These are phyloP conservation scores for Athalia rosae DNA, from an alignment of 2,888 invertebrate genomes.

Conservation along the genomic window DNA sequence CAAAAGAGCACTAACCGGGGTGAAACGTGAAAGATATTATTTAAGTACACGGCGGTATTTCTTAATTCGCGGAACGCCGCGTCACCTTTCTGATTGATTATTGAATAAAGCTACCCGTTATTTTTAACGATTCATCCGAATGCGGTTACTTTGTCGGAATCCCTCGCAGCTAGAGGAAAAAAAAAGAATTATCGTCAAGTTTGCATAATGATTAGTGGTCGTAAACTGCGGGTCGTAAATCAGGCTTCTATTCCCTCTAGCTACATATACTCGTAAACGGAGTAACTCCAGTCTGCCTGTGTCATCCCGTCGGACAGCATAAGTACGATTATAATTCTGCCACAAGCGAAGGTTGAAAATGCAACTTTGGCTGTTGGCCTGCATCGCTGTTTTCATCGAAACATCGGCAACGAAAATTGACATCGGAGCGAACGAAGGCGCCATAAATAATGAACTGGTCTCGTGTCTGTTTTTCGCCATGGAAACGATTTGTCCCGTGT, in stretches of 20 bases:
- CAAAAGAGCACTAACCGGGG: too few relatives aligned
- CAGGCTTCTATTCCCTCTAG: neutral
- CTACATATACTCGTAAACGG: neutral
- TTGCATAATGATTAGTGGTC: neutral
- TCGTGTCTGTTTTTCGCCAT: slow-evolving; percentile 9
- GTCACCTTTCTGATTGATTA: too few relatives aligned
- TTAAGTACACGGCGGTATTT: too few relatives aligned
- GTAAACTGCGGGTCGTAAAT: slow-evolving; percentile 2
- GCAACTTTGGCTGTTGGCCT: neutral
- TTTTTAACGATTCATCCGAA: too few relatives aligned
- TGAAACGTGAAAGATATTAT: too few relatives aligned
- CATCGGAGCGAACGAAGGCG: neutral
- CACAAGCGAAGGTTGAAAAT: neutral
- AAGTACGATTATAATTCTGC: neutral
- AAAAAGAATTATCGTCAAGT: neutral
- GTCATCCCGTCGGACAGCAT: neutral
- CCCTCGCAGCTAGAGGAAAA: too few relatives aligned
- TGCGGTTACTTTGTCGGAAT: too few relatives aligned
- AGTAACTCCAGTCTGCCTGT: neutral
- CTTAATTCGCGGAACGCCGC: too few relatives aligned
- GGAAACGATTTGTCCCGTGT: slow-evolving; percentile 7
- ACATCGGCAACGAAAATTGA: neutral
- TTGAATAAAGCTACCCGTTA: too few relatives aligned
- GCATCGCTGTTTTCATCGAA: slow-evolving; percentile 7
- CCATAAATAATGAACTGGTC: neutral